Evolutionary conservation across 2,113 vertebrate genomes (phyloP).

Genomic region (Rhabdornis inornatus): DNA sequence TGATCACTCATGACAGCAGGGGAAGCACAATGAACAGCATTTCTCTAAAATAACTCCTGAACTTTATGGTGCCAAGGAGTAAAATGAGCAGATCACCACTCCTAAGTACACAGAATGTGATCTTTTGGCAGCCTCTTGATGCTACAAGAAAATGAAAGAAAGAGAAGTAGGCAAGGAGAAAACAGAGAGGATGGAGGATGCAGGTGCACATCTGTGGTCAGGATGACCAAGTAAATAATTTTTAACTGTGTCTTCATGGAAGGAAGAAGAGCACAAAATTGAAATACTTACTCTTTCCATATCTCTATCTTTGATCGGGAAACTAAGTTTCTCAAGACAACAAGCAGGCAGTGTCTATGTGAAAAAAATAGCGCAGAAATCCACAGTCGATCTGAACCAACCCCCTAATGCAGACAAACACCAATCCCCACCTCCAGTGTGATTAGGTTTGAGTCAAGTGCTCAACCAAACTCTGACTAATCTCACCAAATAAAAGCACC

Average conservation of each 20-base stretch:
- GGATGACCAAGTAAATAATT: not conserved
- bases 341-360: not conserved
- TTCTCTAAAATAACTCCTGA: not conserved
- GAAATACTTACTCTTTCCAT: not conserved
- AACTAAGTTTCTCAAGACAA: not conserved
- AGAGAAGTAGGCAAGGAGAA: not conserved
- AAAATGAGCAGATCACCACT: not conserved
- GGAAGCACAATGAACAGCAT: fast-evolving
- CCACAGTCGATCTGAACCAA: not conserved
- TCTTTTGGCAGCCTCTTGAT: not conserved
- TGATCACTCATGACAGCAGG: too few relatives aligned
- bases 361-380: not conserved
- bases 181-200: not conserved
- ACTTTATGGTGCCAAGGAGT: not conserved
- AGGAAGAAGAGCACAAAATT: not conserved
- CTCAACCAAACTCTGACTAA: not conserved
- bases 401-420: not conserved
- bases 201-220: not conserved
- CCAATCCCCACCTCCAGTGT: not conserved
- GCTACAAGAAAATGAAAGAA: not conserved
- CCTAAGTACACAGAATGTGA: not conserved
- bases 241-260: not conserved
- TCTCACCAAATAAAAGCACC: not conserved
- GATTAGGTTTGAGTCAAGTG: not conserved
- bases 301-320: not conserved